Evolutionary conservation across 2,797 vertebrate species (phyloP), one percentile per base, ranked within the genome.

Genomic region (Sylvilagus floridanus): DNA sequence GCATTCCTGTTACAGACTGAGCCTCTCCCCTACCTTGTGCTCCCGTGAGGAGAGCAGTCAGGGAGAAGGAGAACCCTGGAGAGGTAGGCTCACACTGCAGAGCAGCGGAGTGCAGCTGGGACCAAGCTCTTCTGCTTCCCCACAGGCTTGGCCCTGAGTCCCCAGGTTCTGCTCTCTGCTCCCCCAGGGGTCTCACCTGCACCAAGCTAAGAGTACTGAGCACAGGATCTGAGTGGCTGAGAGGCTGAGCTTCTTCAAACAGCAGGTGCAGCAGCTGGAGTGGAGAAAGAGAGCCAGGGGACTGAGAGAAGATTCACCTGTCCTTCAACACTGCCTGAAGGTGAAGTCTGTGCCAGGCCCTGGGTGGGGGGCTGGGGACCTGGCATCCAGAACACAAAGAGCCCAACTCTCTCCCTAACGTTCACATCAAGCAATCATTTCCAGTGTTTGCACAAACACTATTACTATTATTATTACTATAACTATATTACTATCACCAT

Each of bases 121-220:
- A n/a, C 14, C 50, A 60, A 28, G 22, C 54, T 71, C 57, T 78
- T 73, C 62, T 6, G 54, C 1, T 19, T 73, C 24, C 50, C 50
- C 5, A 12, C 12, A 14, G 50, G 8, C 32, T 42, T 28, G 37
- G 32, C 17, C 65, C 42, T 22, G 19, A 12, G 28, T 66, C 21
- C 69, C 57, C 75, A 5, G 30, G 73, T 52, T 22, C 35, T 37
- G 26, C 35, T 22, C 16, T 69, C 57, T 14, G 65, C 26, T n/a
- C 65, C 35, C 24, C 13, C 12, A 32, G 81, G 62, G 73, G 30
- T 81, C 96, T 73, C 98, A 99, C 99, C 99, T 99, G 99, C 62
- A 99, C 97, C 93, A 98, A 97, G 65, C 99, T 98, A 73, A 98
- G 98, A 4, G 98, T 98, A 79, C 97, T 96, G 87, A 99, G 98